A percentile compares a stretch with the other conserved stretches of the same genome.
These are phyloP conservation scores for Drosophila nebulosa DNA, from an alignment of 1,140 invertebrate species.

Conservation along the genomic window DNA sequence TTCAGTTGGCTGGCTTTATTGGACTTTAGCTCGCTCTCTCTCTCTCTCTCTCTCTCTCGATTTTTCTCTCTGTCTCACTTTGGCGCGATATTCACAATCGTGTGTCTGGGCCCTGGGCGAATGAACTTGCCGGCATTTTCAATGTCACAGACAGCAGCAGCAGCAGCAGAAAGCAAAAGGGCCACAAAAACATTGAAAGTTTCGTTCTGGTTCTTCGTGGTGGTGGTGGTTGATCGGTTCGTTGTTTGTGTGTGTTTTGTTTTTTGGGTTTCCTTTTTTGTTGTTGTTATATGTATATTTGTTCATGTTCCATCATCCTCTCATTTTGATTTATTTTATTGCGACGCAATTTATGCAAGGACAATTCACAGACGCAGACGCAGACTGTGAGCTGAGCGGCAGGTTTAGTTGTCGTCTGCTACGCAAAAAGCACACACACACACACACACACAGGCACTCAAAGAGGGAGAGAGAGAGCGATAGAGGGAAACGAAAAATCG, in stretches of 20 bases:
- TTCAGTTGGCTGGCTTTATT: not conserved
- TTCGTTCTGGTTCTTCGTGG: constrained; percentile 49
- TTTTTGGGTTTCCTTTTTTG: not conserved
- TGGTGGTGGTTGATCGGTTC: constrained; percentile 39
- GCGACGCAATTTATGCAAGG: constrained; percentile 74
- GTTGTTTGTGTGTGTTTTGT: not conserved
- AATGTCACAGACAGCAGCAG: constrained; percentile 58
- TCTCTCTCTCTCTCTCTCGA: not conserved
- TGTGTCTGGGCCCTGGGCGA: constrained; percentile 35
- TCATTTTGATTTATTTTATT: constrained; percentile 72
- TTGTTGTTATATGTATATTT: not conserved
- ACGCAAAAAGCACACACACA: constrained; percentile 8
- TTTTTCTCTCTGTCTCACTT: not conserved
- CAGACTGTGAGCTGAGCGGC: not conserved
- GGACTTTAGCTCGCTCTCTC: not conserved
- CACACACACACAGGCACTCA: not conserved
- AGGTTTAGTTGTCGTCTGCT: constrained; percentile 42
- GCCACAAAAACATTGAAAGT: constrained; percentile 17
- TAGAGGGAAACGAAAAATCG: constrained; percentile 14
- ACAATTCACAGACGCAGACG: constrained; percentile 35
- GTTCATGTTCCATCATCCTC: constrained; percentile 12
- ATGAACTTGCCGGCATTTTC: constrained; percentile 73
- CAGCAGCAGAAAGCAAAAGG: constrained; percentile 7
- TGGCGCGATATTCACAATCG: not conserved
- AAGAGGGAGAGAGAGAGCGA: too few relatives aligned